Base-by-base conservation (phyloP, 2,797 vertebrate genomes). In the Myotis vivesi region DNA sequence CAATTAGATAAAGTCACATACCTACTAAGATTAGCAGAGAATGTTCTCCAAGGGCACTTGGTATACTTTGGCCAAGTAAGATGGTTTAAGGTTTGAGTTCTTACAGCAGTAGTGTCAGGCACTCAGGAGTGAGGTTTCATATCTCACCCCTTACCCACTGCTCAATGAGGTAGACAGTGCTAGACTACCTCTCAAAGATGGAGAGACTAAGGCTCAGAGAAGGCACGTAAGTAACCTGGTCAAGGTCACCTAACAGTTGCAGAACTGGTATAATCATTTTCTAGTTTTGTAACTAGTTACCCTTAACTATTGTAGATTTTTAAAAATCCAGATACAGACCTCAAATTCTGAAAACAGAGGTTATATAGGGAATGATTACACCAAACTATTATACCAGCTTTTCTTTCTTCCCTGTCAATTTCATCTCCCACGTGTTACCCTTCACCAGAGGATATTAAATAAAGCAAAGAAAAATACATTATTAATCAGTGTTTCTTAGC, bases 251-350 rank as follows among this genome's bases (percentile, higher is more conserved):
- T 11, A 87, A 69, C 1, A 89, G 68, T n/a, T 33, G 22, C 19
- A 77, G 6, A 94, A 55, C 25, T n/a, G 51, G 72, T 49, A 82
- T 36, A 95, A 89, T 51, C 33, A 84, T 87, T 89, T 92, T 85
- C 79, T 71, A 86, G 20, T 81, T 95, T 68, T 33, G 49, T 89
- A 81, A 69, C 49, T 55, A 68, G 15, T 66, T 85, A 85, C 3
- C 38, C 30, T 84, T 76, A 88, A 83, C 77, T 94, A 38, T 57
- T n/a, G 81, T 53, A 30, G 41, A 51, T 57, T 93, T 91, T 38
- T 30, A 2, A 73, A 89, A 88, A 77, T 59, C 44, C 88, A 59
- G 82, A 53, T 46, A 75, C 1, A 76, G 51, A 51, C 6, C n/a
- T 92, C 62, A 73, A 86, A 57, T 73, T 81, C 68, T 59, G 62